Conservation (phyloP, 2,797 vertebrate genomes). For the Platyrinchus mystaceus region DNA sequence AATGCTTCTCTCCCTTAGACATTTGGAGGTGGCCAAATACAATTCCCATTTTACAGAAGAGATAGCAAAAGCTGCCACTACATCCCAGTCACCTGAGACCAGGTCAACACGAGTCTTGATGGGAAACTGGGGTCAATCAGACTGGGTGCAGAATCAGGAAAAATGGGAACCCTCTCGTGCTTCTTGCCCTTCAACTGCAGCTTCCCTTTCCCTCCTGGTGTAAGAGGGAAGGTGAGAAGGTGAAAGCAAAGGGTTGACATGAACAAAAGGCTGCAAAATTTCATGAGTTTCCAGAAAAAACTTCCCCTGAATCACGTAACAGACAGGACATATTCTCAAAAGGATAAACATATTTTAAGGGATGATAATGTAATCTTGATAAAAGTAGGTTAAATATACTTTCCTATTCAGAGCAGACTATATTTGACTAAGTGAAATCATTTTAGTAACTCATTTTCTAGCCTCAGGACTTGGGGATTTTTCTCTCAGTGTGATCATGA, state of each 20-base stretch:
- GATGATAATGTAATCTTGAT: background rate
- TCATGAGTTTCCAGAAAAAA: background rate
- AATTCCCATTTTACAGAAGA: background rate
- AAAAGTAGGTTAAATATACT: background rate
- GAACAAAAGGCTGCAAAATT: background rate
- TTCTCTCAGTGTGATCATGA: background rate
- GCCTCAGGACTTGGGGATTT: background rate
- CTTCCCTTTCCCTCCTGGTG: background rate
- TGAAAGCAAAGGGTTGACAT: background rate
- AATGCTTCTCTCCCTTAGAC: background rate
- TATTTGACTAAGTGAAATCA: background rate
- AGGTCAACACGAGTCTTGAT: background rate
- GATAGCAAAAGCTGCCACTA: background rate
- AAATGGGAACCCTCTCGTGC: background rate
- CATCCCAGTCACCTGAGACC: background rate
- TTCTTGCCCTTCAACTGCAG: background rate
- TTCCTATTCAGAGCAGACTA: background rate
- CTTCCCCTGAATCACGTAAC: background rate
- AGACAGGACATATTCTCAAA: background rate
- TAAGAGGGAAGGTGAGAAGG: background rate
- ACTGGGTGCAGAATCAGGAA: background rate
- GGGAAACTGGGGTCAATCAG: background rate
- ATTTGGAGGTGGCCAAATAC: background rate
- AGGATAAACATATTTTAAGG: background rate
- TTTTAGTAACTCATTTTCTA: background rate